Base-by-base conservation (phyloP, 1,140 invertebrate genomes). In the Drosophila nigrodunni region DNA sequence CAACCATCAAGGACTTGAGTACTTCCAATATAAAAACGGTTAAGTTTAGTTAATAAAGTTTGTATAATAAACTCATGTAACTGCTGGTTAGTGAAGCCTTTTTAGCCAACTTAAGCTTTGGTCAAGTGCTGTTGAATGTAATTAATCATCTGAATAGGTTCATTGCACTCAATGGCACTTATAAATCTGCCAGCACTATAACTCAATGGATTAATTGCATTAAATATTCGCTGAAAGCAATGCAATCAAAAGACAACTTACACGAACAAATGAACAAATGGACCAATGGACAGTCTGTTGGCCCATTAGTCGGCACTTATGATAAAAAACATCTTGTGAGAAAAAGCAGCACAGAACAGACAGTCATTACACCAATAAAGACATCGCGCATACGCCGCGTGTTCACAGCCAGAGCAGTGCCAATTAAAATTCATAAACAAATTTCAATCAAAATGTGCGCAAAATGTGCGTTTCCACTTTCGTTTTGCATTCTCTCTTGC, bases 361-460 rank as follows among this genome's bases (percentile, higher is more conserved):
- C 70, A 44, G 43, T 30, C 35, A 70, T 86, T 82, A 78, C 78
- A 82, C 64, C 74, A 50, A 62, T 46, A 39, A 76, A 82, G 71
- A 87, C 68, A 86, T 86, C 64, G 78, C 78, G 70, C 78, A 85
- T 86, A 87, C 78, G 82, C 52, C 50, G 75, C 78, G 71, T 87
- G 82, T 69, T 67, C 78, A 52, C 59, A 35, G 13, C 59, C 59
- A 58, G 35, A 18, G 60, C 62, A 68, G 44, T 44, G 67, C 73
- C 73, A 83, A 83, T 85, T 85, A 85, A 86, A 86, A 81, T 64
- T 59, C 52, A 71, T 87, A 87, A 87, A 82, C 75, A 87, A 79
- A 41, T 60, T 61, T 52, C 35, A 61, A 75, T 50, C 41, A 15
- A 46, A 55, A 39, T 73, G 46, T 58, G 64, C 52, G 54, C 62